phyloP scores from a whole-genome alignment of 2,113 vertebrate species.

The Apteryx mantelli region DNA sequence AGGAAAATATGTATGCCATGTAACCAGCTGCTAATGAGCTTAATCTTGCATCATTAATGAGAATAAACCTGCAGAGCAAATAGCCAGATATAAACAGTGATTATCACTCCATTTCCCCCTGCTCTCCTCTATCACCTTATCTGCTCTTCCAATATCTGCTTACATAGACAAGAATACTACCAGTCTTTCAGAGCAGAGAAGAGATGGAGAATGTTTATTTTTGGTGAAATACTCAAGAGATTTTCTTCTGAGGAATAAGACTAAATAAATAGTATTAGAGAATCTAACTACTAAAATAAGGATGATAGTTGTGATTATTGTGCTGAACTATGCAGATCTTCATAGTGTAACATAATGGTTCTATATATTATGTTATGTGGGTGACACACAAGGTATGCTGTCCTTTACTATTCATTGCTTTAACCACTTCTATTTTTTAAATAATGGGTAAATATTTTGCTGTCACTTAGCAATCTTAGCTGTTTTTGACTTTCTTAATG shows the following conservation, averaged over 20 bases:
- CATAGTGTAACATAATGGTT: background rate
- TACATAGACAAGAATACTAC: constrained; percentile 2
- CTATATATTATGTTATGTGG: background rate
- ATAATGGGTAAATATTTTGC: constrained; percentile 43
- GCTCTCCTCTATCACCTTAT: background rate
- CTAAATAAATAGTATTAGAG: constrained; percentile 15
- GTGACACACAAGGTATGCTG: constrained; percentile 16
- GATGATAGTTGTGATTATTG: background rate
- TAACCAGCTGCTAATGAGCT: background rate
- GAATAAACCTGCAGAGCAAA: background rate
- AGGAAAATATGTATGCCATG: background rate
- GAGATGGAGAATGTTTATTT: background rate
- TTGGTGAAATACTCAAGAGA: background rate
- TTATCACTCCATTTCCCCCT: background rate
- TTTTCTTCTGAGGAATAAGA: background rate
- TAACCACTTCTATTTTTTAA: background rate
- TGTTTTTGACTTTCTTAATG: constrained; percentile 36
- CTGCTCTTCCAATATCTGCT: background rate
- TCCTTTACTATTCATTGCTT: constrained; percentile 26
- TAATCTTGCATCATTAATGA: background rate
- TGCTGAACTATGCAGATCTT: constrained; percentile 15
- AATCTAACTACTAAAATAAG: background rate
- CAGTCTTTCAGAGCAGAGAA: background rate
- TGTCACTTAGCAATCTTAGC: constrained; percentile 58
- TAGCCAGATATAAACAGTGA: background rate